Evolutionary conservation across 2,113 vertebrate genomes (phyloP), one percentile per base, ranked within the genome.

Genomic region (Acrocephalus kingi): DNA sequence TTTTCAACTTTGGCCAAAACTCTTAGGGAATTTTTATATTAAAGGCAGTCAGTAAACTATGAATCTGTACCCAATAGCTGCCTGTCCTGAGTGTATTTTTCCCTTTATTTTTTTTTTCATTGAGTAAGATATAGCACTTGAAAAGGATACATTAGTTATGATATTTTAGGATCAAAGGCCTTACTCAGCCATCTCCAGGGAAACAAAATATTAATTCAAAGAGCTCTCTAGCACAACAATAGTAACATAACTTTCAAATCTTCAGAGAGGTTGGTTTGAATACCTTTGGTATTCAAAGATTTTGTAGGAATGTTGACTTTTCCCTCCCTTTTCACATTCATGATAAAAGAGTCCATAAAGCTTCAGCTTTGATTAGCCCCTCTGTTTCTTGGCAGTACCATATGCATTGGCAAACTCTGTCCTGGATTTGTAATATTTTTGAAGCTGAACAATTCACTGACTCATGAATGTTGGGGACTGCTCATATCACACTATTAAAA

Each of bases 161-260:
- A 30, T 79, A 72, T 82, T 94, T 91, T 79, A 79, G 62, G 39
- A 72, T 85, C 69, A 91, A 92, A 85, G 56, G 10, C 17, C 22
- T 89, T 87, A 78, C 30, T 77, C 24, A 75, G 15, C 8, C 23
- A 15, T 43, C 45, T 87, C 52, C 43, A 74, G 51, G 59, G 51
- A 82, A 93, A 87, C 41, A 78, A 94, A 91, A 21, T 35, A 51
- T 63, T 93, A 63, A 81, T n/a, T 63, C 74, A 90, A 82, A 66
- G 28, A 82, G 12, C 15, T 37, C 25, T 87, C 22, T 64, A 77
- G 77, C 17, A 61, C 58, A 89, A 69, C 7, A 89, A 63, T 41
- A 58, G 31, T 89, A 81, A 41, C 28, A 64, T 6, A 28, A 2
- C 8, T 43, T 95, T 81, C 20, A 67, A 59, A 87, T 25, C 22